Base-by-base conservation (phyloP, 1,140 invertebrate genomes). In the Leptinotarsa texana region DNA sequence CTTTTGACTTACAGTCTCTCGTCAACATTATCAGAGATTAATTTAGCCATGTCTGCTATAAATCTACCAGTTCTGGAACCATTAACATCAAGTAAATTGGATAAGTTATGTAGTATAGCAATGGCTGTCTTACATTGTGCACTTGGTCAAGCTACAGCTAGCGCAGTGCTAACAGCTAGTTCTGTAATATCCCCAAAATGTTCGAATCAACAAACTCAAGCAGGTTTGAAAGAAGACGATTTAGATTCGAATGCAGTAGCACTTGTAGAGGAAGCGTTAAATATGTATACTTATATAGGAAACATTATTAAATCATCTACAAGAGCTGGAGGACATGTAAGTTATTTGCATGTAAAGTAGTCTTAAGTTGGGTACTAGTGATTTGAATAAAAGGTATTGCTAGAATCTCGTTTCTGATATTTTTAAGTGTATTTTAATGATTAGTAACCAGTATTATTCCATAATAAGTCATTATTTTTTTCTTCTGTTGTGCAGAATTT, bases 11-110 rank as follows among this genome's bases (percentile, higher is more conserved):
- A 88, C 78, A 96, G 93, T 79, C 88, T 94, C 67, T 92, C 93
- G 80, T 89, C 90, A 73, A 87, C 96, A 47, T 89, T 95, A 24
- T 92, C 92, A 77, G 96, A 98, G 82, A 91, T 97, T 62, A 92
- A 91, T 63, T 91, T 96, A 65, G 91, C 95, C 51, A 93, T 92
- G 81, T 91, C 92, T 78, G 94, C 95, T 1, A 88, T 97, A 73
- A 93, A 93, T 17, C 85, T 98, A 72, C 96, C 95, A 2, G 91
- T 96, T 72, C 84, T 97, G 27, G 96, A 98, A 85, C 96, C 96
- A 0, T 87, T 98, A 65, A 96, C 93, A 5, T 88, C 92, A 0
- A 90, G 89, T 4, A 92, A 95, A 81, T 89, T 98, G 68, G 90
- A 93, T 62, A 94, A 95, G 82, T 87, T 98, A 33, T 93, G 93